Evolutionary conservation across 2,888 invertebrate genomes (phyloP), one percentile per base, ranked within the genome.

Genomic region (Biston stratarius): DNA sequence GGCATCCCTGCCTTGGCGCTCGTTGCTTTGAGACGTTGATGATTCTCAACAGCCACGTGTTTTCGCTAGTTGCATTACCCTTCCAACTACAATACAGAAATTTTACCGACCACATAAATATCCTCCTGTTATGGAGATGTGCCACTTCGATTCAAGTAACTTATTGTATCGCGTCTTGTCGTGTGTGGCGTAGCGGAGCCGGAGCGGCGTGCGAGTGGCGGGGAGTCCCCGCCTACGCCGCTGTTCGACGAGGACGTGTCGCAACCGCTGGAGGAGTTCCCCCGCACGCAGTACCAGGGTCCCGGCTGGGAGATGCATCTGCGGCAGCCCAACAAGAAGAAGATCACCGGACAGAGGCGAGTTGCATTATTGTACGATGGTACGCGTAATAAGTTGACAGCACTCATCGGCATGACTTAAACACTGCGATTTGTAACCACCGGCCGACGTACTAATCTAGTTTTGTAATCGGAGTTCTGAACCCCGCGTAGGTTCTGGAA

Each of bases 301-400:
- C 96, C 97, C 34, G 99, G 99, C 36, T 99, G 99, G 99, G 99
- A 99, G 83, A 97, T 99, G 97, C 97, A 99, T 77, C 92, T 99
- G 61, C 95, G 99, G 1, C 99, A 99, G 85, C 99, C 99, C 1
- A 98, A 98, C 84, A 99, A 99, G 88, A 99, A 99, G 95, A 99
- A 98, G 88, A 98, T 98, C 70, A 98, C 98, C 0, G 98, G 98
- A 0, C 98, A 98, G 84, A 95, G 96, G 95, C 33, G 40, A 52
- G 61, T 56, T 33, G 24, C 24, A 24, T 24, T 24, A 24, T 24
- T 24, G 24, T 24, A 24, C 24, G 24, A 24, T 24, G 24, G 1
- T 3, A 24, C 1, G 24, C 24, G 24, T 24, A 24, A 24, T 24
- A 24, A 3, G 24, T 24, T 24, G 24, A n/a, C 24, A 24, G 24